Evolutionary conservation across 2,888 invertebrate genomes (phyloP).

Genomic region (Mimumesa dahlbomi): DNA sequence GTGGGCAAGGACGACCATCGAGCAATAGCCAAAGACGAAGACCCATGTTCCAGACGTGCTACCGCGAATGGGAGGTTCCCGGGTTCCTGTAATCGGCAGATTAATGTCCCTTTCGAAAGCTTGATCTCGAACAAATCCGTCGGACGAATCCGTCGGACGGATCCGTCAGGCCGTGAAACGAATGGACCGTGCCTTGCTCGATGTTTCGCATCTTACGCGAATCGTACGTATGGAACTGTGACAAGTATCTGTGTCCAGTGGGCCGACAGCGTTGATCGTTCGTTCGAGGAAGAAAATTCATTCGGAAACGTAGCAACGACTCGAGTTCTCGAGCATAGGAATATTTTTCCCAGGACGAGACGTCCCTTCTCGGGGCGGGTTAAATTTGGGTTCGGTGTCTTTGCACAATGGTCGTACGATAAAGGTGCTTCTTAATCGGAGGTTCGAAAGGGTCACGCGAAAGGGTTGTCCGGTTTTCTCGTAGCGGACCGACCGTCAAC

Average conservation of each 20-base stretch:
- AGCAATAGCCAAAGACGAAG: constrained; percentile 75
- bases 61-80: constrained; percentile 78
- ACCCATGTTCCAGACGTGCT: constrained; percentile 72
- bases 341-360: constrained; percentile 13
- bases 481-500: too few species aligned
- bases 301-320: too few species aligned
- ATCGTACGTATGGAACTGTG: too few species aligned
- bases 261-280: too few species aligned
- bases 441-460: constrained; percentile 16
- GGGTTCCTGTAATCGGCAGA: constrained; percentile 78
- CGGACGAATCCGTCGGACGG: constrained; percentile 33
- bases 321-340: too few species aligned
- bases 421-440: constrained; percentile 12
- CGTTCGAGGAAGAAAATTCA: too few species aligned
- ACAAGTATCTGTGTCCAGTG: too few species aligned
- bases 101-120: constrained; percentile 74
- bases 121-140: constrained; percentile 64
- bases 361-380: not conserved
- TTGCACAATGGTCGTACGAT: constrained; percentile 8
- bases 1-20: constrained; percentile 69
- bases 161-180: not conserved
- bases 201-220: too few species aligned
- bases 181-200: too few species aligned
- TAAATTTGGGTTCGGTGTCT: too few species aligned
- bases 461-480: constrained; percentile 43